Evolutionary conservation across 1,140 invertebrate species (phyloP).

Genomic region (Pogonomyrmex californicus): DNA sequence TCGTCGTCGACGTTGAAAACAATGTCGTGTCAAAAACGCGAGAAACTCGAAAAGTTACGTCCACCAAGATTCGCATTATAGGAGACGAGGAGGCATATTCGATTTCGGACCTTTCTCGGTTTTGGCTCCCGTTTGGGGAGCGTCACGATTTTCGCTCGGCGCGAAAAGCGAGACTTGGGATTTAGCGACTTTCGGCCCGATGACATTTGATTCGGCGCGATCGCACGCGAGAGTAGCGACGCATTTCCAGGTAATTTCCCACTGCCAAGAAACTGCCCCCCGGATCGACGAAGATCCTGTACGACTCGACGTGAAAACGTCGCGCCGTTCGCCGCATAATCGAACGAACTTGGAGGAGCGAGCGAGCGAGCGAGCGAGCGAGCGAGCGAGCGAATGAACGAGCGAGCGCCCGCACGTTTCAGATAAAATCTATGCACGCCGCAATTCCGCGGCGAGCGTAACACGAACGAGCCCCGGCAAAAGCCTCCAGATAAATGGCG

Average conservation of each 20-base stretch:
- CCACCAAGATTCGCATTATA: not conserved
- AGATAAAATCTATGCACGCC: conserved; percentile 51
- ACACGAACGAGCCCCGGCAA: conserved; percentile 12
- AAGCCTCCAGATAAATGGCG: conserved; percentile 10
- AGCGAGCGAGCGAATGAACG: not conserved
- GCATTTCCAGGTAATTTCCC: conserved; percentile 70
- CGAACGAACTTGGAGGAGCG: conserved; percentile 40
- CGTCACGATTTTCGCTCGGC: not conserved
- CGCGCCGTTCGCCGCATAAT: conserved; percentile 69
- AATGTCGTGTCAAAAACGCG: not conserved
- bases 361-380: conserved; percentile 28
- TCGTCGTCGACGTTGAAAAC: not conserved
- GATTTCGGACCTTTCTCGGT: conserved; percentile 2
- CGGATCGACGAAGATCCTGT: conserved; percentile 76
- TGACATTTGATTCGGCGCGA: conserved; percentile 37
- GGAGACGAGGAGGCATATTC: not conserved
- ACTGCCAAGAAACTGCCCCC: conserved; percentile 81
- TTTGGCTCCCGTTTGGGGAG: not conserved
- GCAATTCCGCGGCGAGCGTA: conserved; percentile 40
- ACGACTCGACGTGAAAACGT: conserved; percentile 85
- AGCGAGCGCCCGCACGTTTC: conserved; percentile 2
- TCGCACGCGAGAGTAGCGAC: conserved; percentile 53
- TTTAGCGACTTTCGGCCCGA: conserved; percentile 14
- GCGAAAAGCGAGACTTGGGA: not conserved
- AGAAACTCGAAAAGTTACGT: not conserved